These are phyloP conservation scores for Numenius phaeopus DNA, from an alignment of 2,797 vertebrate species.

Conservation along the genomic window DNA sequence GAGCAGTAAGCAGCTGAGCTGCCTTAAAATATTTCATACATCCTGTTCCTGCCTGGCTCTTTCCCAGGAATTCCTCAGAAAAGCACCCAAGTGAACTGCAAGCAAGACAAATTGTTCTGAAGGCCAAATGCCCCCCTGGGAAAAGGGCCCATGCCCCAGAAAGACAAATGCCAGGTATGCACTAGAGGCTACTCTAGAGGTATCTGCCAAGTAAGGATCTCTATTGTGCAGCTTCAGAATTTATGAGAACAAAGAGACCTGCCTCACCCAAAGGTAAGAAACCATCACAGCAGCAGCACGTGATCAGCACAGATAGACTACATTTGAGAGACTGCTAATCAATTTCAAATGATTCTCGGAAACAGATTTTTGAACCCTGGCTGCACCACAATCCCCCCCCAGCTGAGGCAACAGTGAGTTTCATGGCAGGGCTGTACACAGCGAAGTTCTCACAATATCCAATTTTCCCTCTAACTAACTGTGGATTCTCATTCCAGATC, in stretches of 20 bases:
- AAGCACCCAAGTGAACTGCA: not conserved
- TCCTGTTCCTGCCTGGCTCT: not conserved
- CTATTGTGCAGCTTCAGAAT: not conserved
- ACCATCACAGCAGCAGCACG: not conserved
- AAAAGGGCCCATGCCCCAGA: not conserved
- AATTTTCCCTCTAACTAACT: rapidly evolving
- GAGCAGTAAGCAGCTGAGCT: not conserved
- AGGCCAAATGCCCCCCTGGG: not conserved
- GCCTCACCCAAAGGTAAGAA: not conserved
- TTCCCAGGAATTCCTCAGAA: not conserved
- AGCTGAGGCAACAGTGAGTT: not conserved
- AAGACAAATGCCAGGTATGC: not conserved
- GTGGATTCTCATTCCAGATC: too few species aligned
- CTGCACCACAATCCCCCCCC: not conserved
- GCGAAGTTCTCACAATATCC: rapidly evolving
- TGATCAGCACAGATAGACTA: not conserved
- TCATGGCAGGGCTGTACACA: not conserved
- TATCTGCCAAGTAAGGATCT: not conserved
- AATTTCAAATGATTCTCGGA: not conserved
- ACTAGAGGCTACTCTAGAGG: not conserved
- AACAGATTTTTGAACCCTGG: not conserved
- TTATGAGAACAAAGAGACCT: too few species aligned
- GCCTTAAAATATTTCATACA: not conserved
- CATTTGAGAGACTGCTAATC: not conserved
- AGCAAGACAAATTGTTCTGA: not conserved